A percentile compares a stretch with the other conserved stretches of the same genome.
These are phyloP conservation scores for Lepidocolaptes lacrymiger DNA, from an alignment of 2,797 vertebrate genomes.

Conservation along the genomic window DNA sequence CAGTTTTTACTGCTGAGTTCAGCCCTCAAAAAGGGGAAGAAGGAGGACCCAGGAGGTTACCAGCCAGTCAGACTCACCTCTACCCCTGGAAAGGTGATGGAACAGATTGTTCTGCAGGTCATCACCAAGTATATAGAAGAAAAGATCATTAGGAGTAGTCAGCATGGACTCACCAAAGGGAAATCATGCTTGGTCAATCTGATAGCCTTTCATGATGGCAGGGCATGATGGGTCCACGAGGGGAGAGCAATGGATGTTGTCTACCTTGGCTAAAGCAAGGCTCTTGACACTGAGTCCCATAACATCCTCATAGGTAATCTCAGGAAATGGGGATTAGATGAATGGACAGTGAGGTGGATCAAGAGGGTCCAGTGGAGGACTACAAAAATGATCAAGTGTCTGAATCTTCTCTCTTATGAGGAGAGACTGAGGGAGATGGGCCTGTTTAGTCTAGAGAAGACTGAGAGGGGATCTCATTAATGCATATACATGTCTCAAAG, in stretches of 20 bases:
- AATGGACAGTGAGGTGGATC: background rate
- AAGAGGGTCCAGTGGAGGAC: background rate
- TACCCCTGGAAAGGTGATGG: background rate
- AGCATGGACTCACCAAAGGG: background rate
- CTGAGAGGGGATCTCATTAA: background rate
- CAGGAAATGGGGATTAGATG: background rate
- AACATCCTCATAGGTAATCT: background rate
- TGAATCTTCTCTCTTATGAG: background rate
- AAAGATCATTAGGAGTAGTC: background rate
- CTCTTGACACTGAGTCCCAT: background rate
- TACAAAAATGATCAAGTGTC: background rate
- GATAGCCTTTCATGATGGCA: background rate
- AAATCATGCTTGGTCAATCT: background rate
- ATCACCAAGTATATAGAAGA: background rate
- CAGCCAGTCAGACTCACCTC: background rate
- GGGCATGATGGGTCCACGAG: background rate
- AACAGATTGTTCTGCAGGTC: background rate
- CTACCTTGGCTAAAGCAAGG: background rate
- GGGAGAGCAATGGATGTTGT: background rate
- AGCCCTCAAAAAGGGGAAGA: background rate
- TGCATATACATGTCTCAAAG: background rate
- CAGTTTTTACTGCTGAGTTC: background rate
- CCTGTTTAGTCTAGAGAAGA: background rate
- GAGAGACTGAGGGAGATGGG: background rate
- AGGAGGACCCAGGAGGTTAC: rapidly evolving